phyloP scores from a whole-genome alignment of 2,888 invertebrate species.

The Eudasyphora cyanicolor region DNA sequence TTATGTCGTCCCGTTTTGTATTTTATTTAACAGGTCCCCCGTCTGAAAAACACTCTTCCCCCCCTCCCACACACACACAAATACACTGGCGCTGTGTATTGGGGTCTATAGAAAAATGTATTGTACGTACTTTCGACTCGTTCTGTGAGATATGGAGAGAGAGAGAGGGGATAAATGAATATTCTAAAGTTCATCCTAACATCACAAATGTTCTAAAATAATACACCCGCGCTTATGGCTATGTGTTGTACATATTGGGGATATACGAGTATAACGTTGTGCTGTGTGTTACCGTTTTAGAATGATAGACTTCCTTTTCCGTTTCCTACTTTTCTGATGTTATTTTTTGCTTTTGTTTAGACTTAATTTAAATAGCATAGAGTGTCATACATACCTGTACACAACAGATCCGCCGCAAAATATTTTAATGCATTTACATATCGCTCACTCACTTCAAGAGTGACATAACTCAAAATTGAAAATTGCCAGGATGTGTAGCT shows the following conservation, averaged over 20 bases:
- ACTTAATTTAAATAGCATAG: neutral
- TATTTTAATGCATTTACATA: neutral
- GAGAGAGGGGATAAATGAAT: neutral
- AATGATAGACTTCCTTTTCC: conserved; percentile 17
- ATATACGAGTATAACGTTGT: neutral
- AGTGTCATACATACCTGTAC: neutral
- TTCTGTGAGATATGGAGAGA: neutral
- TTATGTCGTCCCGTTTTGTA: neutral
- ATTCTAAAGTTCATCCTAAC: neutral
- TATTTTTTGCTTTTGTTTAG: neutral
- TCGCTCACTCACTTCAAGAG: no score
- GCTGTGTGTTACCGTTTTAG: neutral
- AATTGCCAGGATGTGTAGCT: no score
- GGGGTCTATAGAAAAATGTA: no score
- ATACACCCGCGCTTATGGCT: no score
- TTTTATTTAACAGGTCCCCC: neutral
- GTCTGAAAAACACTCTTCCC: no score
- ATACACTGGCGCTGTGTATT: no score
- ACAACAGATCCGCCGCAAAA: neutral
- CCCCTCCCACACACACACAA: no score
- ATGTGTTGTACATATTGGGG: neutral
- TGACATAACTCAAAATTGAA: no score
- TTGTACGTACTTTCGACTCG: no score
- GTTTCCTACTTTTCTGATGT: neutral
- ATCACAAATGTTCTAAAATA: neutral